Conservation (phyloP, 2,113 vertebrate genomes). For the Uria lomvia region DNA sequence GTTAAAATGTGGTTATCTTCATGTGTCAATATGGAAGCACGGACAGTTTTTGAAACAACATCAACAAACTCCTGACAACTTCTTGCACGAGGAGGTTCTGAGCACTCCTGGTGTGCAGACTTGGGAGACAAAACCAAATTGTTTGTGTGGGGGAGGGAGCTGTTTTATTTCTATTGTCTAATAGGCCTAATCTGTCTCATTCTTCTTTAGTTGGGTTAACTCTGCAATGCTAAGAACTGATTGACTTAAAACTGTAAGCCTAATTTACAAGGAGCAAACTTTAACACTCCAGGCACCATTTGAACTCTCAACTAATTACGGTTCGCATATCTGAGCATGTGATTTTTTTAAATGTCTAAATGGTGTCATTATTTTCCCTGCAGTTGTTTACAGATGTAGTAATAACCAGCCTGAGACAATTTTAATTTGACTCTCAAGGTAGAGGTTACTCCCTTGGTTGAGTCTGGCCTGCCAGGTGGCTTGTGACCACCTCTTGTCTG, state of each 20-base stretch:
- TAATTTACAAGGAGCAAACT: background rate
- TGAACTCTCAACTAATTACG: background rate
- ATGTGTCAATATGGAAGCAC: background rate
- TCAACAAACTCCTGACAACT: background rate
- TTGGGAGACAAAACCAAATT: background rate
- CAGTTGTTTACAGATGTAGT: background rate
- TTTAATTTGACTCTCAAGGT: background rate
- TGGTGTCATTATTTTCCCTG: background rate
- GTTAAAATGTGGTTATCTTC: background rate
- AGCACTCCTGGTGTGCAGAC: background rate
- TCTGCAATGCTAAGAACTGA: background rate
- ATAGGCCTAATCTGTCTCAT: background rate
- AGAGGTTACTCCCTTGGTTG: background rate
- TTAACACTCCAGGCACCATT: background rate
- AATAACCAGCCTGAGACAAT: background rate
- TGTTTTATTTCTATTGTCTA: background rate
- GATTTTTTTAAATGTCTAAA: background rate
- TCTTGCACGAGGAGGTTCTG: background rate
- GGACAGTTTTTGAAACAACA: background rate
- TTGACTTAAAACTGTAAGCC: background rate
- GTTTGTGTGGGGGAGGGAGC: background rate
- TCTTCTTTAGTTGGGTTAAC: background rate
- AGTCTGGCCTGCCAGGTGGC: background rate
- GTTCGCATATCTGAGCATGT: background rate
- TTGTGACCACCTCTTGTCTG: background rate